Base-by-base conservation (phyloP, 1,140 invertebrate genomes). In the Planococcus citri region DNA sequence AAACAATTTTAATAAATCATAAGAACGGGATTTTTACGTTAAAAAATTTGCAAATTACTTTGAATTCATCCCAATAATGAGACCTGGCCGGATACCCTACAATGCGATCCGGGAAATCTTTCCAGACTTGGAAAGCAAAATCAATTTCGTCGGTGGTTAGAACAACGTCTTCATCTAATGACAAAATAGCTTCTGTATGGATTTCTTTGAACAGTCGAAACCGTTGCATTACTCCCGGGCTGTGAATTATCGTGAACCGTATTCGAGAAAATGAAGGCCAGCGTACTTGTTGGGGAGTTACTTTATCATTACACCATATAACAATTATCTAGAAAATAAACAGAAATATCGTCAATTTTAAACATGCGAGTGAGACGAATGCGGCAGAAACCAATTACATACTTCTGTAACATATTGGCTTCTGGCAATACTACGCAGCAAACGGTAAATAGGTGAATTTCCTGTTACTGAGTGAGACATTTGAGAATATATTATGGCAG, bases 121-220 rank as follows among this genome's bases (percentile, higher is more conserved):
- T 83, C 95, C 95, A 98, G 41, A 97, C 93, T 33, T 84, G 84
- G 78, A 95, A 97, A 38, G 94, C 94, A 83, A 97, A 98, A 81
- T 98, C 93, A 73, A 97, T 84, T 80, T 98, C 95, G 77, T 97
- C 94, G 14, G 93, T 92, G 71, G 91, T 90, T 22, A 97, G 81
- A 68, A 90, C 85, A 25, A 89, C 88, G 78, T 97, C 94, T 77
- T 96, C 94, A 76, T 97, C 94, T 74, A 98, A 83, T 57, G 91
- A 94, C 74, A 97, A 88, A 74, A 97, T 88, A 69, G 91, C 93
- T 78, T 92, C 90, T 27, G 93, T 96, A 74, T 88, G 83, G 73
- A 97, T 90, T 73, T 27, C 25, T 10, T 27, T 64, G 60, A 25
- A 64, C 4, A 64, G 17, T 6, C 60, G 21, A 64, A 64, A 64